These are phyloP conservation scores for Drosophila micromelanica DNA, from an alignment of 1,140 invertebrate species.

Conservation along the genomic window DNA sequence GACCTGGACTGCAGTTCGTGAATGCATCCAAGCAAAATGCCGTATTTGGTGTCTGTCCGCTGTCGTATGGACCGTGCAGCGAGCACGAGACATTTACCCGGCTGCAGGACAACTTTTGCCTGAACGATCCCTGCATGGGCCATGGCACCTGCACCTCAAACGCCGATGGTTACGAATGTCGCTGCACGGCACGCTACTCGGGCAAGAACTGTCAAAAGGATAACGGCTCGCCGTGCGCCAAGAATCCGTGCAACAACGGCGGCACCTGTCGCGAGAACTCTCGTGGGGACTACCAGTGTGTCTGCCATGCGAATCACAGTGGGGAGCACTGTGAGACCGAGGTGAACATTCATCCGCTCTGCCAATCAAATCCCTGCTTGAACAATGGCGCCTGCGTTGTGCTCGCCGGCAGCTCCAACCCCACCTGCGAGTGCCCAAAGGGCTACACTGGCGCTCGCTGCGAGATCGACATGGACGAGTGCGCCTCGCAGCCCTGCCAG, in stretches of 20 bases:
- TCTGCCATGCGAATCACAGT: constrained; percentile 90
- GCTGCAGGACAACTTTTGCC: constrained; percentile 88
- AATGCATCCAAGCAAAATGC: constrained; percentile 88
- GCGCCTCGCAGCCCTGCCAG: constrained; percentile 90
- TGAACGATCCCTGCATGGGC: constrained; percentile 91
- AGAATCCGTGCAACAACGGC: constrained; percentile 90
- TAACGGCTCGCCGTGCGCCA: constrained; percentile 89
- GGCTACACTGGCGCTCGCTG: constrained; percentile 89
- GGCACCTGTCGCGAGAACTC: constrained; percentile 90
- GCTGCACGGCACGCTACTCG: constrained; percentile 90
- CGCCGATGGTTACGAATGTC: constrained; percentile 91
- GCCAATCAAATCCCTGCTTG: constrained; percentile 89
- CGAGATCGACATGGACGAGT: constrained; percentile 90
- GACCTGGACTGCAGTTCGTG: constrained; percentile 92
- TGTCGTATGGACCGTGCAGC: constrained; percentile 88
- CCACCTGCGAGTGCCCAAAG: constrained; percentile 87
- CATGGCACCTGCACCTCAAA: constrained; percentile 91
- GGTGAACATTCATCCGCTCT: constrained; percentile 88
- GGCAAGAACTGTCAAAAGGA: constrained; percentile 94
- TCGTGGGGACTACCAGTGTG: constrained; percentile 91
- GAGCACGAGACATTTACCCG: constrained; percentile 85
- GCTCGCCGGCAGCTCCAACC: constrained; percentile 86
- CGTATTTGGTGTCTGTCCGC: constrained; percentile 90
- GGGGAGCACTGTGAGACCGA: constrained; percentile 92
- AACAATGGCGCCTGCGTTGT: constrained; percentile 90